Evolutionary conservation across 2,888 invertebrate genomes (phyloP).

Genomic region (Drosophila lutescens): DNA sequence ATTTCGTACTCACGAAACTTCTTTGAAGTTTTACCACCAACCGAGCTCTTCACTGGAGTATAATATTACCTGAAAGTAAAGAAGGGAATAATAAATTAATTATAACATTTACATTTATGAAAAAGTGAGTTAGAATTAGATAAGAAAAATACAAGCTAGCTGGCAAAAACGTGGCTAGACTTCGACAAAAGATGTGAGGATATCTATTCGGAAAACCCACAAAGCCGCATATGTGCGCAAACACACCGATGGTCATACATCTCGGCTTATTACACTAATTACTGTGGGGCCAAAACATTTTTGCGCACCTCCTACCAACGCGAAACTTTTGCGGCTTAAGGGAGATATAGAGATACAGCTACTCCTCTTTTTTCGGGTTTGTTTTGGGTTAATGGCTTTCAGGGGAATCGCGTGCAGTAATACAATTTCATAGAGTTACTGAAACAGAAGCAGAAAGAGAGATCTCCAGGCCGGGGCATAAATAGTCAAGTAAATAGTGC

Average conservation of each 20-base stretch:
- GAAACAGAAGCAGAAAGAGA: conserved; percentile 6
- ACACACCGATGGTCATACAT: conserved; percentile 43
- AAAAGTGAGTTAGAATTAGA: conserved; percentile 4
- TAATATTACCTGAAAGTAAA: conserved; percentile 67
- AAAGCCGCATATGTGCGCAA: conserved; percentile 16
- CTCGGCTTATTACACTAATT: conserved; percentile 79
- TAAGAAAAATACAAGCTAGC: background rate
- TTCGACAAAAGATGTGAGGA: background rate
- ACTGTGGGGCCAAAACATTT: conserved; percentile 51
- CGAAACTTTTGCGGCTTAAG: conserved; percentile 65
- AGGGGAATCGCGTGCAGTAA: conserved; percentile 75
- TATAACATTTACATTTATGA: background rate
- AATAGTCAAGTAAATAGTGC: conserved; percentile 45
- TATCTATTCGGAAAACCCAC: conserved; percentile 3
- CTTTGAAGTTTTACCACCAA: background rate
- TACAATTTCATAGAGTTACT: conserved; percentile 62
- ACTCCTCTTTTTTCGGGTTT: conserved; percentile 26
- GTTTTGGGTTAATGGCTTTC: conserved; percentile 74
- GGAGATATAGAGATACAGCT: conserved; percentile 27
- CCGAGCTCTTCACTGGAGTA: background rate
- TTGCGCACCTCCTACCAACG: conserved; percentile 14
- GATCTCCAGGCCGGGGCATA: conserved; percentile 27
- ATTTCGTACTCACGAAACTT: conserved; percentile 6
- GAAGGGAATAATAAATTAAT: conserved; percentile 7
- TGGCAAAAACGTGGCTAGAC: conserved; percentile 5